phyloP scores from a whole-genome alignment of 2,888 invertebrate genomes.

The Allolobophora icterica region DNA sequence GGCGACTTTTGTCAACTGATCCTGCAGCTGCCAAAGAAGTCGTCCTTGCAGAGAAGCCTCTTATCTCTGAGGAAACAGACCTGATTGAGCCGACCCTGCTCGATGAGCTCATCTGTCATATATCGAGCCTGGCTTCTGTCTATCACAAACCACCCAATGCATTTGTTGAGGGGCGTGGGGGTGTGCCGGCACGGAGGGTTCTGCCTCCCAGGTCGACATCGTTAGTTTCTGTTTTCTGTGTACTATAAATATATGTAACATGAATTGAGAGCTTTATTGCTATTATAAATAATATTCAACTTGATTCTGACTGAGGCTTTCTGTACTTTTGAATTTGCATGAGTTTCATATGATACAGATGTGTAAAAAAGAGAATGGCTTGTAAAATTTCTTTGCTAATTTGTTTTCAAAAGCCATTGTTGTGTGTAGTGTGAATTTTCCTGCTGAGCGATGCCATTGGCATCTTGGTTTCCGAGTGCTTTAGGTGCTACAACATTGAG shows the following conservation, averaged over 20 bases:
- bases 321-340: neutral
- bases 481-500: neutral
- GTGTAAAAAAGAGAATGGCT: neutral
- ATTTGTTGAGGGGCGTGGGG: conserved; percentile 83
- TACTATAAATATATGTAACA: neutral
- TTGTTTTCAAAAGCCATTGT: neutral
- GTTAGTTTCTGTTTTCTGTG: conserved; percentile 36
- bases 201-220: conserved; percentile 49
- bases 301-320: neutral
- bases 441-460: too few relatives aligned
- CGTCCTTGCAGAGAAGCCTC: conserved; percentile 95
- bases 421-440: neutral
- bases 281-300: neutral
- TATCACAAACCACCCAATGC: conserved; percentile 99
- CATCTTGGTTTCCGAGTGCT: too few relatives aligned
- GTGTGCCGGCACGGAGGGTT: conserved; percentile 68
- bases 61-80: conserved; percentile 99
- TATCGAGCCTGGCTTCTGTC: conserved; percentile 94
- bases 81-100: conserved; percentile 93
- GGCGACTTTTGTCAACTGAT: conserved; percentile 96
- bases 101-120: conserved; percentile 97
- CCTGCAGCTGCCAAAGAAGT: conserved; percentile 98
- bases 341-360: neutral
- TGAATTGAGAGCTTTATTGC: neutral
- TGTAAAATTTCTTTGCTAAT: neutral